Conservation (phyloP, 2,113 vertebrate species). For the Calonectris borealis region DNA sequence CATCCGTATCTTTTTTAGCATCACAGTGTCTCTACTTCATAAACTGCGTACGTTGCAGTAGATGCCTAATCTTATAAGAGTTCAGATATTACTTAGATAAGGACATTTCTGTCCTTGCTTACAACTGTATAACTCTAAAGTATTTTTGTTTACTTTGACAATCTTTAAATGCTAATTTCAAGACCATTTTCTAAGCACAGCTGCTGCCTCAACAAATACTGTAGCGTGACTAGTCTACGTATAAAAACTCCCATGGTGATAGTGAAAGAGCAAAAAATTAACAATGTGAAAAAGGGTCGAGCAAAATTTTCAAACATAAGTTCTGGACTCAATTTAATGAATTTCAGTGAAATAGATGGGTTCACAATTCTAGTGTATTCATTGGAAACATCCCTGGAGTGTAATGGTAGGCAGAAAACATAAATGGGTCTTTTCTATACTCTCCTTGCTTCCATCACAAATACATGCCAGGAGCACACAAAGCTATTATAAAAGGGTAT, state of each 20-base stretch:
- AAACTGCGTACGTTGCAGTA: not conserved
- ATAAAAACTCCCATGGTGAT: not conserved
- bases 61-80: not conserved
- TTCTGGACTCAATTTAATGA: not conserved
- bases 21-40: not conserved
- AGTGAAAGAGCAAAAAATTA: not conserved
- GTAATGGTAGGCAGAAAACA: not conserved
- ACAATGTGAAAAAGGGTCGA: not conserved
- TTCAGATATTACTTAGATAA: not conserved
- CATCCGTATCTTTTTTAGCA: not conserved
- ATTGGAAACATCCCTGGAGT: not conserved
- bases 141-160: not conserved
- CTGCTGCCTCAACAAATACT: not conserved
- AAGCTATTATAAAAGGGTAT: not conserved
- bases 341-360: not conserved
- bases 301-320: not conserved
- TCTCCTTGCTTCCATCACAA: not conserved
- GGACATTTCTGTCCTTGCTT: not conserved
- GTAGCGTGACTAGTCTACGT: not conserved
- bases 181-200: not conserved
- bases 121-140: not conserved
- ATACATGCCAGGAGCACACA: not conserved
- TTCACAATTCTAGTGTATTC: not conserved
- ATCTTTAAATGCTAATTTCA: not conserved
- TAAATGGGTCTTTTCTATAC: not conserved